Evolutionary conservation across 1,140 invertebrate species (phyloP).

Genomic region (Geopemphigus sp.): DNA sequence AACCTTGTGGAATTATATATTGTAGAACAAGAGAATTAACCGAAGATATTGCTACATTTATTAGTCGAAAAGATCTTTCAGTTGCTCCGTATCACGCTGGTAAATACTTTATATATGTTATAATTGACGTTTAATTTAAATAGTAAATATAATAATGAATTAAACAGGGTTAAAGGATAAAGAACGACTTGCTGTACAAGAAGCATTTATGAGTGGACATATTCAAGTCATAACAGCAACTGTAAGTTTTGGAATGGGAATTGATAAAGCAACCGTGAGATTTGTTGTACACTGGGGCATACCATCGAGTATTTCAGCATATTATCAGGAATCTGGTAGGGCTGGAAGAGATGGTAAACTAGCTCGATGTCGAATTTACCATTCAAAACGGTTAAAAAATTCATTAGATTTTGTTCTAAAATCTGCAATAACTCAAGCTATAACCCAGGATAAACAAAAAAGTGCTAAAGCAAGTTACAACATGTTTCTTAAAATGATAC

Average conservation of each 20-base stretch:
- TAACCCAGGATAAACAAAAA: slow-evolving; percentile 60
- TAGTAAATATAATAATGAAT: neutral
- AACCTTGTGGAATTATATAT: slow-evolving; percentile 67
- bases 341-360: slow-evolving; percentile 65
- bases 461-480: slow-evolving; percentile 65
- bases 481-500: slow-evolving; percentile 73
- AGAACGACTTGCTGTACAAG: slow-evolving; percentile 62
- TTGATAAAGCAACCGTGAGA: slow-evolving; percentile 72
- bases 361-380: slow-evolving; percentile 66
- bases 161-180: slow-evolving; percentile 58
- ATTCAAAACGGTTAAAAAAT: slow-evolving; percentile 73
- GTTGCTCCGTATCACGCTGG: slow-evolving; percentile 68
- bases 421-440: slow-evolving; percentile 64
- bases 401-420: slow-evolving; percentile 77
- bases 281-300: slow-evolving; percentile 92
- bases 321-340: slow-evolving; percentile 66
- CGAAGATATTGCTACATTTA: slow-evolving; percentile 61
- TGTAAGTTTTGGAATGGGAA: slow-evolving; percentile 74
- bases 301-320: slow-evolving; percentile 71
- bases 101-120: slow-evolving; percentile 50
- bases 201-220: slow-evolving; percentile 66
- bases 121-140: neutral
- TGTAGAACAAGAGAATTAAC: slow-evolving; percentile 68
- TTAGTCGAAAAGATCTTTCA: slow-evolving; percentile 61
- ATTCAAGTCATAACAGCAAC: slow-evolving; percentile 65